Evolutionary conservation across 2,888 invertebrate genomes (phyloP).

Genomic region (Sarcophaga caerulescens): DNA sequence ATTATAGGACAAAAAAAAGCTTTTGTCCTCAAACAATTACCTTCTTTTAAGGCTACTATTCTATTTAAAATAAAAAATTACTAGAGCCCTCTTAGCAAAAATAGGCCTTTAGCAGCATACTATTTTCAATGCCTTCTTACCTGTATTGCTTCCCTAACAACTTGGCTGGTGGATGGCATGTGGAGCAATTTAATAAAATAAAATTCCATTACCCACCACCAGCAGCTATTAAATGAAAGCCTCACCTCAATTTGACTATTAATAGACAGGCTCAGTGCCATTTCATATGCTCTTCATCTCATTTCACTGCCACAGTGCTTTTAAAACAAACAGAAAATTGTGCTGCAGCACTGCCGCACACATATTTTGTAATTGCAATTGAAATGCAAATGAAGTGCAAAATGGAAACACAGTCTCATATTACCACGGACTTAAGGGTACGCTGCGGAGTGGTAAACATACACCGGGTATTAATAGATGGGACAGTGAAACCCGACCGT

Average conservation of each 20-base stretch:
- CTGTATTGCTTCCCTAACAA: too few species aligned
- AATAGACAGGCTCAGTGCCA: not conserved
- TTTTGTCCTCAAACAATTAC: too few species aligned
- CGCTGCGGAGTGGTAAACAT: not conserved
- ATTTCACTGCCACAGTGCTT: not conserved
- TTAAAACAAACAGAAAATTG: not conserved
- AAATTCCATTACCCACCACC: not conserved
- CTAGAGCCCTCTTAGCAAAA: not conserved
- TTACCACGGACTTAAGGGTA: not conserved
- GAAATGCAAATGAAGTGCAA: conserved; percentile 43
- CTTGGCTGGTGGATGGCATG: not conserved
- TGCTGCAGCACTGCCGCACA: not conserved
- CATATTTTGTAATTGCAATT: conserved; percentile 17
- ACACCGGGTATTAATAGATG: not conserved
- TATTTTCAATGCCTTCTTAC: too few species aligned
- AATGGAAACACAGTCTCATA: not conserved
- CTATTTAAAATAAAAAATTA: not conserved
- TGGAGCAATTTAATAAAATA: not conserved
- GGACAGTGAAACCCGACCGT: not conserved
- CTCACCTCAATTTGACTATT: not conserved
- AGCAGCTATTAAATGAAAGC: not conserved
- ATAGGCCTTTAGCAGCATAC: not conserved
- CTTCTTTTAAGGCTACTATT: too few species aligned
- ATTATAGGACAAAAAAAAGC: too few species aligned
- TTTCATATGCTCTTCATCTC: not conserved